phyloP scores from a whole-genome alignment of 2,113 vertebrate species.

The Recurvirostra avosetta region DNA sequence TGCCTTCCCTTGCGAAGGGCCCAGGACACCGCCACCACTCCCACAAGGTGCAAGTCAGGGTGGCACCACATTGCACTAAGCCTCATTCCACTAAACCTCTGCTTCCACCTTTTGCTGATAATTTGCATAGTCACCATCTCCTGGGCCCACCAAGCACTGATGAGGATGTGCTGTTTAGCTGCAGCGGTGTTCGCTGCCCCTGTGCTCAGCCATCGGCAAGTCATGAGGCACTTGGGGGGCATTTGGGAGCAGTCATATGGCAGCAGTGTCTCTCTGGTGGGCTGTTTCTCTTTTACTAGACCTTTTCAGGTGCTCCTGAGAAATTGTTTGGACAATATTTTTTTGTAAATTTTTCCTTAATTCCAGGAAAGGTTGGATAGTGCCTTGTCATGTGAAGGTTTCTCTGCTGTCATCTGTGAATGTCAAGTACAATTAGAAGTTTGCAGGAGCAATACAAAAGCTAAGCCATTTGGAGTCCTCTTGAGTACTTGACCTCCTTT shows the following conservation, averaged over 20 bases:
- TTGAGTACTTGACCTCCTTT: constrained; percentile 25
- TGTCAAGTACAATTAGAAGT: constrained; percentile 4
- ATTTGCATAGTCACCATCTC: neutral
- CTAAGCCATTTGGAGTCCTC: neutral
- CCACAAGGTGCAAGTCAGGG: fast-evolving
- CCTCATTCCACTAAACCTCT: neutral
- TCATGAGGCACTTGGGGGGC: neutral
- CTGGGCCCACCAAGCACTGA: neutral
- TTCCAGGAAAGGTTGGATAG: neutral
- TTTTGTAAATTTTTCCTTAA: neutral
- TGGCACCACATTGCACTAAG: neutral
- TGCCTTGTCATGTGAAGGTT: neutral
- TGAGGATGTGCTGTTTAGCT: neutral
- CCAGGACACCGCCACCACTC: neutral
- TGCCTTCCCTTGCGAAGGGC: neutral
- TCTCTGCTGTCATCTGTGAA: neutral
- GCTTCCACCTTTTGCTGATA: neutral
- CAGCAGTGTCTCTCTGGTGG: neutral
- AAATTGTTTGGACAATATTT: neutral
- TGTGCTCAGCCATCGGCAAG: neutral
- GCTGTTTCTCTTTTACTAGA: neutral
- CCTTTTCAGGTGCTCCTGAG: neutral
- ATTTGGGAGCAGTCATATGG: neutral
- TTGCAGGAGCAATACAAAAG: neutral
- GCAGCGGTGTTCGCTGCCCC: fast-evolving